Evolutionary conservation across 2,113 vertebrate species (phyloP).

Genomic region (Anolis carolinensis): DNA sequence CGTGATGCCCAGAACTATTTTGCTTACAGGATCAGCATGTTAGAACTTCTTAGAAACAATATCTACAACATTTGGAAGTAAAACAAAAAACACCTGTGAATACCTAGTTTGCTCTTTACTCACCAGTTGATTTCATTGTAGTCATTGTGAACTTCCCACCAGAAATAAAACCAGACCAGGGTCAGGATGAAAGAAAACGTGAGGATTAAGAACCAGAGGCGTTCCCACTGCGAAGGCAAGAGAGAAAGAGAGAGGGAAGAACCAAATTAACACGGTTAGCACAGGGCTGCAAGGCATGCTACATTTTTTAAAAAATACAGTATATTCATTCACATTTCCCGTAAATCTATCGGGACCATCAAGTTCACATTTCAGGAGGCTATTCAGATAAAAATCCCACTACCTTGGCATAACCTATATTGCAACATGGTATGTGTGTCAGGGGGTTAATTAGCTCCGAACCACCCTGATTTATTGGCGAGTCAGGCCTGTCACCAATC

Average conservation of each 20-base stretch:
- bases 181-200: slow-evolving; percentile 89
- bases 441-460: too few relatives aligned
- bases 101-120: slow-evolving; percentile 66
- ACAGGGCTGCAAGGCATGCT: too few relatives aligned
- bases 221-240: slow-evolving; percentile 88
- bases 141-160: slow-evolving; percentile 94
- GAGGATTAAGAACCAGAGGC: slow-evolving; percentile 92
- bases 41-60: neutral
- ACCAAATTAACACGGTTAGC: neutral
- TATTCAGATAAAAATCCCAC: too few relatives aligned
- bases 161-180: slow-evolving; percentile 94
- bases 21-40: slow-evolving; percentile 25
- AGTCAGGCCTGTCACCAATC: too few relatives aligned
- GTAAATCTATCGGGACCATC: too few relatives aligned
- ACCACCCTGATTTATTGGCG: too few relatives aligned
- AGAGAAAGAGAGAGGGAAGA: neutral
- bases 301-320: too few relatives aligned
- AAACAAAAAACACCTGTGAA: slow-evolving; percentile 11
- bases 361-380: too few relatives aligned
- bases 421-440: too few relatives aligned
- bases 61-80: slow-evolving; percentile 16
- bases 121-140: slow-evolving; percentile 98
- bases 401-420: too few relatives aligned
- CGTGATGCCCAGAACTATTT: neutral
- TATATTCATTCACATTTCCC: too few relatives aligned